Conservation (phyloP, 92 coral and sea anemone genomes). For the Ricordea florida region DNA sequence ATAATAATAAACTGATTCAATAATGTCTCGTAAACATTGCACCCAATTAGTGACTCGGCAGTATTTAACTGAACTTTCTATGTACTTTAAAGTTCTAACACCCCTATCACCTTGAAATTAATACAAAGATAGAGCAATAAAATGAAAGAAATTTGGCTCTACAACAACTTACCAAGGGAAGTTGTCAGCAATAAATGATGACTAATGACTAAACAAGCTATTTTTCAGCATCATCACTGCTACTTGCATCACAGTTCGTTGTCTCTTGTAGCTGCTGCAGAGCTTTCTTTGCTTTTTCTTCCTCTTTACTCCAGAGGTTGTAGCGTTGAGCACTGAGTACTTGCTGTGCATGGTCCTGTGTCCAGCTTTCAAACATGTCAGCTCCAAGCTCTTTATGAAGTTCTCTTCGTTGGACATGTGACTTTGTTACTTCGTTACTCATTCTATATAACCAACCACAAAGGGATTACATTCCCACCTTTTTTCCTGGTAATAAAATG, state of each 20-base stretch:
- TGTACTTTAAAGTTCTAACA: no score
- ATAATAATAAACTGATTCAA: no score
- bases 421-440: slow-evolving; percentile 80
- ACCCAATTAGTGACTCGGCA: no score
- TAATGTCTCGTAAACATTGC: no score
- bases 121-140: no score
- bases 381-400: slow-evolving; percentile 81
- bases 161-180: no score
- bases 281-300: slow-evolving; percentile 50
- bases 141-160: no score
- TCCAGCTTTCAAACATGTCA: slow-evolving; percentile 80
- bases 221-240: slow-evolving; percentile 67
- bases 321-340: slow-evolving; percentile 70
- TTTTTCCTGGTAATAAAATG: background rate
- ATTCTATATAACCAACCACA: slow-evolving; percentile 48
- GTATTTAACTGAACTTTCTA: no score
- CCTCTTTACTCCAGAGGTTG: slow-evolving; percentile 71
- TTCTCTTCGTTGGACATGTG: slow-evolving; percentile 64
- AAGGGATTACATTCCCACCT: background rate
- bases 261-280: slow-evolving; percentile 41
- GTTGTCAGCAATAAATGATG: no score
- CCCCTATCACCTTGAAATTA: no score
- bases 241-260: slow-evolving; percentile 16
- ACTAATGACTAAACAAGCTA: no score
- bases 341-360: slow-evolving; percentile 82